Percentiles rank a stretch among this genome's conserved stretches.
Conservation (phyloP, 2,888 invertebrate genomes). For the Ernsta delagoae region DNA sequence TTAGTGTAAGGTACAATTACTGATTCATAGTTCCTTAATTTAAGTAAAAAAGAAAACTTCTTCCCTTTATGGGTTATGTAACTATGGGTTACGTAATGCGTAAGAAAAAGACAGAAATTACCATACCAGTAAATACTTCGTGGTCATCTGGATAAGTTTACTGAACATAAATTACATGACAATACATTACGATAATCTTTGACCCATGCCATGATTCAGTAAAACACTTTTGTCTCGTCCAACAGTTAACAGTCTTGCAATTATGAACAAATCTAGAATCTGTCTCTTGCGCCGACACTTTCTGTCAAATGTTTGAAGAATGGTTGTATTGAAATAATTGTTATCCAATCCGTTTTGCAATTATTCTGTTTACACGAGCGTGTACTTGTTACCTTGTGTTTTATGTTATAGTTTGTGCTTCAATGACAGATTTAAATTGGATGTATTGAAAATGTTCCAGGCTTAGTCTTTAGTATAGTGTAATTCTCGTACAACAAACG, state of each 20-base stretch:
- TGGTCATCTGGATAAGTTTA: too few species aligned
- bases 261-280: conserved; percentile 20
- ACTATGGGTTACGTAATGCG: too few species aligned
- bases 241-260: conserved; percentile 6
- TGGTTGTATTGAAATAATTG: conserved; percentile 25
- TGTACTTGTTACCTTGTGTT: conserved; percentile 11
- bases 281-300: conserved; percentile 14
- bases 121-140: too few species aligned
- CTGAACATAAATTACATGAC: not conserved
- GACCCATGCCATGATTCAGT: conserved; percentile 10
- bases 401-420: not conserved
- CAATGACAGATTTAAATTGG: not conserved
- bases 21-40: too few species aligned
- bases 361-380: conserved; percentile 20
- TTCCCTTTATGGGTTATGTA: too few species aligned
- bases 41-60: too few species aligned
- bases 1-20: too few species aligned
- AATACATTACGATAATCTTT: conserved; percentile 2
- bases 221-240: conserved; percentile 7
- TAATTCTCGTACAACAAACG: too few species aligned
- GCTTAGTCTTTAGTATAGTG: too few species aligned
- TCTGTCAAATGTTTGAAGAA: conserved; percentile 28
- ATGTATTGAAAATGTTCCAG: too few species aligned
- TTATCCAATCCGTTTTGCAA: conserved; percentile 21
- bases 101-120: too few species aligned